These are phyloP conservation scores for Scatophagus argus DNA, from an alignment of 2,113 vertebrate species.

Conservation along the genomic window DNA sequence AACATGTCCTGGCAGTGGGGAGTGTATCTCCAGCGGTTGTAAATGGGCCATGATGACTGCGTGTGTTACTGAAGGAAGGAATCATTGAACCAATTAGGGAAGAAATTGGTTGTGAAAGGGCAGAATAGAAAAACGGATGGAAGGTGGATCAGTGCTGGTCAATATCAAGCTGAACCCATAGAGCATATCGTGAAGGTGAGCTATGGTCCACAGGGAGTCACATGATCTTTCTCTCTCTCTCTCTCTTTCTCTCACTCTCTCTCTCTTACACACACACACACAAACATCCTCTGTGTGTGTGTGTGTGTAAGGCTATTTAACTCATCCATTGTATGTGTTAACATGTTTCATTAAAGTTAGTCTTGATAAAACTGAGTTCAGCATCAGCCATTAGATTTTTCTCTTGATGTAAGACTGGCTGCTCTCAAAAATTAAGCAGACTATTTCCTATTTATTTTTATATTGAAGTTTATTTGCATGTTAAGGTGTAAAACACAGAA, in stretches of 20 bases:
- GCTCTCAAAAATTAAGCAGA: too few relatives aligned
- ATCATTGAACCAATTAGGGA: conserved; percentile 43
- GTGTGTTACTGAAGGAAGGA: conserved; percentile 8
- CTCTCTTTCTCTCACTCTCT: background rate
- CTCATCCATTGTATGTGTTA: background rate
- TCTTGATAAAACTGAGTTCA: too few relatives aligned
- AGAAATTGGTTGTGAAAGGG: conserved; percentile 41
- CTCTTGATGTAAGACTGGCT: too few relatives aligned
- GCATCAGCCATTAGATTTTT: too few relatives aligned
- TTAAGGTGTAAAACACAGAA: too few relatives aligned
- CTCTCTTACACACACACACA: conserved; percentile 6
- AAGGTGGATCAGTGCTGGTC: conserved; percentile 41
- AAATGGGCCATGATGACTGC: conserved; percentile 27
- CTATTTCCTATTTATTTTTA: too few relatives aligned
- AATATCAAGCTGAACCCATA: conserved; percentile 39
- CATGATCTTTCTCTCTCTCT: background rate
- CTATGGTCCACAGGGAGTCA: conserved; percentile 1
- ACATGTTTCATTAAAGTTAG: background rate
- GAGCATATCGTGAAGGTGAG: conserved; percentile 46
- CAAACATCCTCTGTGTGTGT: too few relatives aligned
- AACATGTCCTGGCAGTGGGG: background rate
- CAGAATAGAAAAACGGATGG: conserved; percentile 27
- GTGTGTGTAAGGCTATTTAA: background rate
- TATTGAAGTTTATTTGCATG: too few relatives aligned
- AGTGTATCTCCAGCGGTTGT: conserved; percentile 1